These are phyloP conservation scores for Apteryx mantelli DNA, from an alignment of 2,113 vertebrate genomes.

Conservation along the genomic window DNA sequence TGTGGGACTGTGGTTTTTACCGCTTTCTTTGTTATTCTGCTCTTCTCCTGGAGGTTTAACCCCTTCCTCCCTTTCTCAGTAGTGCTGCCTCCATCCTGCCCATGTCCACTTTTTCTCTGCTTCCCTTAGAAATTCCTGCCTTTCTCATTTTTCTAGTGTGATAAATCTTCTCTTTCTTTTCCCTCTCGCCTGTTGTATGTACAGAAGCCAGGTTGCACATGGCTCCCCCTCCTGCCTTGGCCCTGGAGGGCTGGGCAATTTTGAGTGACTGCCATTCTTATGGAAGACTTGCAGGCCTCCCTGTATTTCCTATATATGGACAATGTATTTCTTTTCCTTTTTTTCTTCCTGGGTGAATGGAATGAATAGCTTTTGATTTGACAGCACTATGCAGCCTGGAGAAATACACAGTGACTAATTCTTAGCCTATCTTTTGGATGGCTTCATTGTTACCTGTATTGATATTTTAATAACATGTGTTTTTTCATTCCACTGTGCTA, in stretches of 20 bases:
- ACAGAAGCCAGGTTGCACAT: fast-evolving
- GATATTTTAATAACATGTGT: neutral
- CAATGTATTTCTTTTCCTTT: fast-evolving
- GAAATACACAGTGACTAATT: neutral
- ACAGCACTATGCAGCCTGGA: neutral
- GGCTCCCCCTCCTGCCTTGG: neutral
- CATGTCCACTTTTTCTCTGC: neutral
- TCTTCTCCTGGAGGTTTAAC: neutral
- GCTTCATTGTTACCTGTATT: neutral
- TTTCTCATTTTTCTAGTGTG: neutral
- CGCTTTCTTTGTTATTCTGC: neutral
- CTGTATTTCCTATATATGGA: neutral
- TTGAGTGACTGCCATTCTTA: neutral
- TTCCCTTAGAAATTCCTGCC: neutral
- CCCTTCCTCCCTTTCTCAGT: neutral
- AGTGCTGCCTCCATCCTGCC: neutral
- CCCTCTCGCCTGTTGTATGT: neutral
- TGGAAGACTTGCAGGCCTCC: neutral
- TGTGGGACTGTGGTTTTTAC: neutral
- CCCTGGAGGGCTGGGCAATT: neutral
- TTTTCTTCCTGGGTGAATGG: neutral
- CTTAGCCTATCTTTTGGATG: neutral
- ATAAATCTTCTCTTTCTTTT: neutral
- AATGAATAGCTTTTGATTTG: neutral
- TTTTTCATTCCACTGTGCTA: neutral